Evolutionary conservation across 2,113 vertebrate genomes (phyloP).

Genomic region (Python bivittatus): DNA sequence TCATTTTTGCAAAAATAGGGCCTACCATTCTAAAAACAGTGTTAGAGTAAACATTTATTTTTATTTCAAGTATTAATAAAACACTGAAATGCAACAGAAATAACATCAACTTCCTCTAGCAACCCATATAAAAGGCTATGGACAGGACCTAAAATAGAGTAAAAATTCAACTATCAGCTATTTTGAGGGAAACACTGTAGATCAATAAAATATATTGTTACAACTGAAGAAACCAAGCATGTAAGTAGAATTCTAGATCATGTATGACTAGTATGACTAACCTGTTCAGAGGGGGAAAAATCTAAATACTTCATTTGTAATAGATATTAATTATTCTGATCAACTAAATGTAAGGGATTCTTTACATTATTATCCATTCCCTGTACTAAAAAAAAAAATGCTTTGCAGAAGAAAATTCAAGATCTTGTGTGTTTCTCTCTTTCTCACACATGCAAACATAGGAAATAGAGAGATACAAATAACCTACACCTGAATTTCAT

Average conservation of each 20-base stretch:
- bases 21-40: neutral
- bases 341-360: neutral
- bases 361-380: neutral
- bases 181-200: neutral
- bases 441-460: neutral
- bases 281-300: neutral
- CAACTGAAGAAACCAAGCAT: neutral
- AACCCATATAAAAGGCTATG: neutral
- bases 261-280: neutral
- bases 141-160: neutral
- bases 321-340: neutral
- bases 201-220: neutral
- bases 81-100: neutral
- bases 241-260: neutral
- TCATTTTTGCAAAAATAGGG: neutral
- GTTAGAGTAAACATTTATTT: neutral
- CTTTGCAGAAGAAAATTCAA: neutral
- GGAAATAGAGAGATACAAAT: neutral
- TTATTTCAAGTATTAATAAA: slow-evolving; percentile 10
- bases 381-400: neutral
- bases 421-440: neutral
- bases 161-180: neutral
- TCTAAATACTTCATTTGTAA: neutral
- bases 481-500: neutral
- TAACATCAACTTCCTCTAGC: neutral